Base-by-base conservation (phyloP, 2,888 invertebrate genomes). In the Apeira syringaria region DNA sequence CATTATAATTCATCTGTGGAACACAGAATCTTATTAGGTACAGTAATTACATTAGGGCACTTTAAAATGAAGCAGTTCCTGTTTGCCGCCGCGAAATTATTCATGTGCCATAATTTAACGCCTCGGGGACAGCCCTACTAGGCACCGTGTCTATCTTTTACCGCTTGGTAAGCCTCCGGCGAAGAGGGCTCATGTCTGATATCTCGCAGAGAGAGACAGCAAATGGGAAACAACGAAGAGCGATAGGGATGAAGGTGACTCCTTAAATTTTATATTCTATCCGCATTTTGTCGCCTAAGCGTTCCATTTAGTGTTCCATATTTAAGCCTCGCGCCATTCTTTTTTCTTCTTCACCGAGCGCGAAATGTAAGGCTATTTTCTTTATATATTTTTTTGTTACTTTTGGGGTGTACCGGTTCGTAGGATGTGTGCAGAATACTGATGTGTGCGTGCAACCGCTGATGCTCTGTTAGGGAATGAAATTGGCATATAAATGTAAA, bases 401-500 rank as follows among this genome's bases (percentile, higher is more conserved):
- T 68, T 76, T 75, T 70, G 64, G 74, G 80, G 74, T 78, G 78
- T 79, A 68, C 64, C 65, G 63, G 65, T 66, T 40, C 67, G 61
- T 59, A 64, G 70, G 74, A 68, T 85, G 84, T 87, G 83, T 80
- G 71, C 77, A 58, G 88, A 80, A 87, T 89, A 85, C 80, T 83
- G 85, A 88, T 87, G 87, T 87, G 85, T 85, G 84, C 81, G 84
- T 79, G 82, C 77, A 68, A 77, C 81, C 80, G 73, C 80, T 79
- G 73, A 78, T 80, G 80, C 83, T 78, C 85, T 82, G 84, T 84
- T 86, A 83, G 79, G 85, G 83, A 84, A 86, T 86, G 84, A 89
- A 89, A 89, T 89, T 87, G 89, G 89, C 88, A 88, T 88, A 88
- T 88, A 88, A 88, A 89, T 88, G 89, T 88, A 87, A 88, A 89